Evolutionary conservation across 2,888 invertebrate species (phyloP), one percentile per base, ranked within the genome.

Genomic region (Chelonus formosanus): DNA sequence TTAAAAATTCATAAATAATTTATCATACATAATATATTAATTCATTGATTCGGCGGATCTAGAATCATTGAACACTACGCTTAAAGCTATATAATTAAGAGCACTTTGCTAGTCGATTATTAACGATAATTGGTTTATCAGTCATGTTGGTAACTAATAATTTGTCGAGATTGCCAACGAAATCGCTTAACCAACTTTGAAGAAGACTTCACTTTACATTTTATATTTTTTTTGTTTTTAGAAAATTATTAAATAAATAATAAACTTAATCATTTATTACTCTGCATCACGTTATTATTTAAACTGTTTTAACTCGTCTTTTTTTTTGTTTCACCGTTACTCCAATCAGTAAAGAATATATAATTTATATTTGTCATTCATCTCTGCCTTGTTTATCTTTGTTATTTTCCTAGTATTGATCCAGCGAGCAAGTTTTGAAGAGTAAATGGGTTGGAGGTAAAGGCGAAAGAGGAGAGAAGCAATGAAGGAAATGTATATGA

Each of bases 331-430:
- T 58, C 50, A 59, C 67, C 68, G 52, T 52, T 5, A 34, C 5
- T 52, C 69, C 68, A 66, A 55, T 61, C 67, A 70, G 71, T 67
- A 58, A 76, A 79, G 74, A 78, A 76, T 79, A 75, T 77, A 78
- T 79, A 78, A 79, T 80, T 78, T 77, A 79, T 79, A 76, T 76
- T 77, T 78, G 78, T 76, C 78, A 78, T 78, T 77, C 79, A 78
- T 78, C 75, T 77, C 76, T 74, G 75, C 76, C 78, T 77, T 78
- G 77, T 79, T 80, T 80, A 78, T 77, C 78, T 79, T 78, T 80
- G 78, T 79, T 79, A 79, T 79, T 77, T 76, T 75, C 77, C 75
- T 65, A 65, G 77, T 80, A 80, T 81, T 78, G 80, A 79, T 80
- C 78, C 76, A 71, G 53, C 73, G 73, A 72, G 71, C 65, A 68